phyloP scores from a whole-genome alignment of 2,888 invertebrate species.

The Acrobeloides nanus region DNA sequence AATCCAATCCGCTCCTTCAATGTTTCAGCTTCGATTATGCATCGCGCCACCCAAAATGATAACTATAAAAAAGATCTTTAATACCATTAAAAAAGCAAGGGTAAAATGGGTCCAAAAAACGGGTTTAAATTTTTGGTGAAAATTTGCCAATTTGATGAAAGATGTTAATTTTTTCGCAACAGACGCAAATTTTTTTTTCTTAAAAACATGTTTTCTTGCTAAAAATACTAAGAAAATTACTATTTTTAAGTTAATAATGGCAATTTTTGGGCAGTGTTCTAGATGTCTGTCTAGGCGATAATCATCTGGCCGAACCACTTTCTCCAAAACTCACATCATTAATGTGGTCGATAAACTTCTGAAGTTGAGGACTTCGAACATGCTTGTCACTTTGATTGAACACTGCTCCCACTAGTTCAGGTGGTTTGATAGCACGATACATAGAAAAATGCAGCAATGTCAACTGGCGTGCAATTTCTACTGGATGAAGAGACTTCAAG shows the following conservation, averaged over 20 bases:
- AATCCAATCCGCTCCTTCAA: constrained; percentile 86
- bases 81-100: too few relatives aligned
- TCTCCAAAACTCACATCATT: neutral
- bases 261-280: too few relatives aligned
- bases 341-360: constrained; percentile 73
- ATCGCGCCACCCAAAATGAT: constrained; percentile 88
- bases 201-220: too few relatives aligned
- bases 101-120: too few relatives aligned
- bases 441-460: constrained; percentile 88
- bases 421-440: constrained; percentile 82
- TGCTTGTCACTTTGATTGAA: constrained; percentile 94
- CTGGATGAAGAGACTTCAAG: constrained; percentile 76
- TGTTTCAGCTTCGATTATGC: constrained; percentile 88
- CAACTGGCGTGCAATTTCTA: constrained; percentile 88
- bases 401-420: constrained; percentile 88
- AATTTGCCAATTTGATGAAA: too few relatives aligned
- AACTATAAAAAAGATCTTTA: constrained; percentile 66
- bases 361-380: constrained; percentile 80
- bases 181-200: too few relatives aligned
- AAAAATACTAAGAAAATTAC: too few relatives aligned
- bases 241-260: too few relatives aligned
- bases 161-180: too few relatives aligned
- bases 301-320: neutral
- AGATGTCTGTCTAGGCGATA: too few relatives aligned
- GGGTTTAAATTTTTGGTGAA: too few relatives aligned